A percentile compares a stretch with the other conserved stretches of the same genome.
Evolutionary conservation across 2,888 invertebrate species (phyloP).

Genomic region (Nomada lathburiana): DNA sequence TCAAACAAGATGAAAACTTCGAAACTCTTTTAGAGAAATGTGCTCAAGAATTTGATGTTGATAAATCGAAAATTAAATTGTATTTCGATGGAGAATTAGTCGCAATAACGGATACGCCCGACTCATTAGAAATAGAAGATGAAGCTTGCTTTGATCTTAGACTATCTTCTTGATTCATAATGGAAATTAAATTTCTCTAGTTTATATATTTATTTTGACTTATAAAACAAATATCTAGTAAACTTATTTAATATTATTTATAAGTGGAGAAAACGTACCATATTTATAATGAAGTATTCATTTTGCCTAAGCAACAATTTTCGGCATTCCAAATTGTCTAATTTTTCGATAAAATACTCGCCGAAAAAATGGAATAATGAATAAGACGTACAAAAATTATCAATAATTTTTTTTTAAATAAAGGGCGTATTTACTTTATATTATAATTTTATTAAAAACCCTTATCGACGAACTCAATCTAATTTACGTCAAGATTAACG

Average conservation of each 20-base stretch:
- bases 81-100: conserved; percentile 80
- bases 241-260: not conserved
- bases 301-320: not conserved
- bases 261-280: not conserved
- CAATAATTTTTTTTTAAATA: not conserved
- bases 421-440: conserved; percentile 6
- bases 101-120: conserved; percentile 74
- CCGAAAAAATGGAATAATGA: not conserved
- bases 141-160: conserved; percentile 79
- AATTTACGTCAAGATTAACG: conserved; percentile 76
- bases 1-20: conserved; percentile 73
- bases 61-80: conserved; percentile 74
- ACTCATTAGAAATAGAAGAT: conserved; percentile 78
- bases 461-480: not conserved
- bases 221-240: conserved; percentile 20
- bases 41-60: conserved; percentile 69
- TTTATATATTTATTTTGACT: not conserved
- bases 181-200: not conserved
- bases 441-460: conserved; percentile 15
- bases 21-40: conserved; percentile 69
- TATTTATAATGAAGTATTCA: not conserved
- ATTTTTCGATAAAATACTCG: not conserved
- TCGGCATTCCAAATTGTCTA: not conserved
- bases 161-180: conserved; percentile 26
- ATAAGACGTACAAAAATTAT: not conserved